Conservation (phyloP, 2,113 vertebrate genomes). For the Eulemur macaco region DNA sequence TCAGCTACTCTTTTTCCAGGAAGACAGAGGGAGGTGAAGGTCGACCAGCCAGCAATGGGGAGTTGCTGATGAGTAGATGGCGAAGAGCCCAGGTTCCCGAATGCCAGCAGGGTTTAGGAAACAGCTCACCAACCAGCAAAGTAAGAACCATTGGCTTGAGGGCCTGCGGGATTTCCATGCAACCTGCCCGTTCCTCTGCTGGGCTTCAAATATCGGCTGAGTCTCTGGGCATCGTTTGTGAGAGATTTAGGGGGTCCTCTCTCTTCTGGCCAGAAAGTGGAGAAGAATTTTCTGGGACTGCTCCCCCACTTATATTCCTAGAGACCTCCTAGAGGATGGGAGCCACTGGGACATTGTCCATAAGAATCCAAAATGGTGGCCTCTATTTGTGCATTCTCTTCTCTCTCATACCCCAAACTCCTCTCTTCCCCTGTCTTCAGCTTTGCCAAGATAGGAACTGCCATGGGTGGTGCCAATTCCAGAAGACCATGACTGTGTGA, state of each 20-base stretch:
- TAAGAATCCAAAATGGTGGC: not conserved
- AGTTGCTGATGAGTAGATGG: conserved; percentile 3
- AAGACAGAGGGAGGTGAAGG: not conserved
- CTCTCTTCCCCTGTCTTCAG: not conserved
- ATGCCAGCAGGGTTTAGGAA: not conserved
- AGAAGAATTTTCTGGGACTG: not conserved
- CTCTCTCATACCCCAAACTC: not conserved
- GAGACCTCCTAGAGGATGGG: not conserved
- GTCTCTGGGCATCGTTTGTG: not conserved
- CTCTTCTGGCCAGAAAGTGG: not conserved
- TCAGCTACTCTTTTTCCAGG: not conserved
- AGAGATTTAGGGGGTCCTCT: not conserved
- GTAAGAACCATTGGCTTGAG: not conserved
- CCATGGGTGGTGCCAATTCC: not conserved
- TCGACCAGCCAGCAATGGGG: not conserved
- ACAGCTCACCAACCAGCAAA: not conserved
- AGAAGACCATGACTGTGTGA: not conserved
- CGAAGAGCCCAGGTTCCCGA: not conserved
- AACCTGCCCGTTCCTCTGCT: conserved; percentile 3
- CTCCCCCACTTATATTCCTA: not conserved
- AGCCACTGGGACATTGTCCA: not conserved
- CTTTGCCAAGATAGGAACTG: not conserved
- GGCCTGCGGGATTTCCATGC: not conserved
- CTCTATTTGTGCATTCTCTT: not conserved
- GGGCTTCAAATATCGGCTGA: not conserved